Base-by-base conservation (phyloP, 2,113 vertebrate genomes). In the Zosterops borbonicus region DNA sequence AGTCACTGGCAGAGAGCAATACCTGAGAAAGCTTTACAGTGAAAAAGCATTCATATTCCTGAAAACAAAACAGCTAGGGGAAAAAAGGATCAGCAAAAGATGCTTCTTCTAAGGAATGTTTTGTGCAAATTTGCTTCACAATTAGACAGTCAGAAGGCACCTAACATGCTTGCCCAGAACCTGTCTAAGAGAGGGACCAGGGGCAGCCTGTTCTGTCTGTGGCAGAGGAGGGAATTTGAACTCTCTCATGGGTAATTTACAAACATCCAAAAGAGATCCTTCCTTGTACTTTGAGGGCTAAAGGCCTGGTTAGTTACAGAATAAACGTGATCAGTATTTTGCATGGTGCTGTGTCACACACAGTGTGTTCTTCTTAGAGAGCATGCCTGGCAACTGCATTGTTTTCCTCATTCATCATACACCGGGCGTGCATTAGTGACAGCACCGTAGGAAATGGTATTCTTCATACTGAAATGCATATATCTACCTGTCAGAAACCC, bases 401-500 rank as follows among this genome's bases (percentile, higher is more conserved):
- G 90, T 96, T 97, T 93, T 82, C 73, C 88, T 86, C 88, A 68
- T 95, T 89, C 91, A 83, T 95, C 91, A 93, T 81, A 84, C 53
- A 86, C 79, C 2, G 3, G 73, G 93, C 52, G 0, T 87, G 56
- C 80, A 27, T 73, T 87, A 75, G 69, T 92, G 96, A 96, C 86
- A 94, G 92, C 88, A 86, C 92, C 2, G 0, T 71, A 90, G 83
- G 92, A 94, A 91, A 94, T 65, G 52, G 71, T 81, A 84, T 92
- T 96, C 76, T 93, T 96, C 88, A 60, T 82, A 84, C 92, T 95
- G 91, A 94, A 93, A 65, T 88, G 90, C 84, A 73, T 87, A 53
- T 63, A 95, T 91, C 92, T 96, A 93, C 95, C 92, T 96, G 93
- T 94, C 94, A 90, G 90, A 96, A 96, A 68, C 76, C 93, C 86